A percentile compares a stretch with the other conserved stretches of the same genome.
phyloP scores from a whole-genome alignment of 2,888 invertebrate species.

The Metacarcinus magister region DNA sequence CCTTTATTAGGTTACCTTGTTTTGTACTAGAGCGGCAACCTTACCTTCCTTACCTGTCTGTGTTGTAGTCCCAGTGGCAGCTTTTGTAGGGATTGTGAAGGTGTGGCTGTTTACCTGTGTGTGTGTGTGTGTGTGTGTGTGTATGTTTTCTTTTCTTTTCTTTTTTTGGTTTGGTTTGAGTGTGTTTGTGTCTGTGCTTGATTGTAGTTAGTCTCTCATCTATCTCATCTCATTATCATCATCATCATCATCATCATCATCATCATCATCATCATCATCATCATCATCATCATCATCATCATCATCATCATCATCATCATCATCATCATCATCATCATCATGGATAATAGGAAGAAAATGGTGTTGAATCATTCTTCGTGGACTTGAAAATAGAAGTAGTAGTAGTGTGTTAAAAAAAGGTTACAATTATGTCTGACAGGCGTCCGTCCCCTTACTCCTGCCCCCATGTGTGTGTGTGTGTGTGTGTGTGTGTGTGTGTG shows the following conservation, averaged over 20 bases:
- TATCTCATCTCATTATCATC: too few relatives aligned
- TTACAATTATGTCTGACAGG: background rate
- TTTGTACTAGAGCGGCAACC: background rate
- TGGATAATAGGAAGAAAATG: background rate
- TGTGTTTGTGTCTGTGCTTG: background rate
- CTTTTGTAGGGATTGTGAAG: background rate
- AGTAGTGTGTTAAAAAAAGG: background rate
- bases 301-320: background rate
- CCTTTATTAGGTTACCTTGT: background rate
- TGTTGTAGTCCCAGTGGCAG: background rate
- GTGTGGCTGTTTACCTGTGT: background rate
- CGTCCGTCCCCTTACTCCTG: constrained; percentile 20
- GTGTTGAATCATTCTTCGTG: background rate
- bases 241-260: too few relatives aligned
- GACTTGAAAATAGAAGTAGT: background rate
- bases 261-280: too few relatives aligned
- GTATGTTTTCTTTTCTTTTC: background rate
- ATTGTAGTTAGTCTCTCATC: background rate
- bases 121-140: background rate
- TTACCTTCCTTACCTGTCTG: too few relatives aligned
- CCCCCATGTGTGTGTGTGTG: constrained; percentile 19
- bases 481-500: constrained; percentile 43
- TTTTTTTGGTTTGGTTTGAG: background rate
- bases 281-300: background rate
- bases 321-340: background rate